These are phyloP conservation scores for Lates calcarifer DNA, from an alignment of 2,113 vertebrate genomes.

Conservation along the genomic window DNA sequence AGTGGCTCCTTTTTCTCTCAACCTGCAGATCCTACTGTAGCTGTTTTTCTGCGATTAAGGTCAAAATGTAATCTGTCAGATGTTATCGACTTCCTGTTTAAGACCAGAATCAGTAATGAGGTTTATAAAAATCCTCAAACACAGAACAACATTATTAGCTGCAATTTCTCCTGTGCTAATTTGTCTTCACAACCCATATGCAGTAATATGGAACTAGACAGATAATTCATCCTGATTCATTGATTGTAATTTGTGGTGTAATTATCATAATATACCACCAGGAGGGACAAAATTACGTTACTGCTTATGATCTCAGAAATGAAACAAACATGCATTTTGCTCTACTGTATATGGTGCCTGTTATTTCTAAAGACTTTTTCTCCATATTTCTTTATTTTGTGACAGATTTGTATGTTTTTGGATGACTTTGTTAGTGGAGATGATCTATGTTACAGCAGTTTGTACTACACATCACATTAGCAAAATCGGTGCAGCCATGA, in stretches of 20 bases:
- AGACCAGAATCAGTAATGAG: constrained; percentile 43
- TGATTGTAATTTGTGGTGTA: constrained; percentile 74
- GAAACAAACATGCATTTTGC: constrained; percentile 48
- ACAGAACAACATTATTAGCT: constrained; percentile 55
- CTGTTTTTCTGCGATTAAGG: constrained; percentile 13
- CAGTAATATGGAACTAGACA: constrained; percentile 62
- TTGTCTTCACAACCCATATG: constrained; percentile 62
- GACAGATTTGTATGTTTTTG: background rate
- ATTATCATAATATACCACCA: constrained; percentile 74
- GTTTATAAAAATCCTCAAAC: constrained; percentile 40
- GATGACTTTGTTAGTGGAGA: background rate
- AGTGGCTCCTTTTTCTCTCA: background rate
- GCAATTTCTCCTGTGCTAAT: constrained; percentile 59
- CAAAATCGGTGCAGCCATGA: constrained; percentile 12
- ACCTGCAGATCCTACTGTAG: constrained; percentile 22
- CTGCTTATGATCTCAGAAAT: constrained; percentile 49
- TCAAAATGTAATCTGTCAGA: constrained; percentile 40
- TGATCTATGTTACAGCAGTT: background rate
- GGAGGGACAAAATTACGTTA: constrained; percentile 53
- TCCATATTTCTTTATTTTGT: constrained; percentile 8
- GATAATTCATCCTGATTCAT: constrained; percentile 73
- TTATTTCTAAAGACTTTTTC: background rate
- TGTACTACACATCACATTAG: constrained; percentile 14
- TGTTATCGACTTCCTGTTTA: constrained; percentile 29
- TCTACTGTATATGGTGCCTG: constrained; percentile 10